Evolutionary conservation across 2,113 vertebrate genomes (phyloP).

Genomic region (Lepus timidus): DNA sequence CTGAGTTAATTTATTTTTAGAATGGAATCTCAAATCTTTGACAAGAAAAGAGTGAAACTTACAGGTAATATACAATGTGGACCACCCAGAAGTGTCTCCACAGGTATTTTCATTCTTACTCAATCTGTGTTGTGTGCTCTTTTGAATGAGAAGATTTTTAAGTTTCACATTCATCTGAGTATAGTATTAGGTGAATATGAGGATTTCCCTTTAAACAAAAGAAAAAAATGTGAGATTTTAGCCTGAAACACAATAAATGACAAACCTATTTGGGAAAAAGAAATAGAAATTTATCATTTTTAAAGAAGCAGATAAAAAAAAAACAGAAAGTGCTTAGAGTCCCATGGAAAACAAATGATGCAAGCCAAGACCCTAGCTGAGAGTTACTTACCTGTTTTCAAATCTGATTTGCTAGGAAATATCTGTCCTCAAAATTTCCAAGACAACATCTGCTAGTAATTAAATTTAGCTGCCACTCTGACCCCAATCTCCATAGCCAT

Average conservation of each 20-base stretch:
- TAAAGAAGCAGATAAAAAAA: not conserved
- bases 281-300: not conserved
- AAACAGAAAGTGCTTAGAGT: not conserved
- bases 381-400: not conserved
- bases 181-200: not conserved
- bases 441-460: not conserved
- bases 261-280: not conserved
- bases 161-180: not conserved
- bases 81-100: not conserved
- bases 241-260: conserved; percentile 13
- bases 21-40: conserved; percentile 28
- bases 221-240: not conserved
- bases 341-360: not conserved
- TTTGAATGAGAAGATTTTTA: not conserved
- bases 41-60: not conserved
- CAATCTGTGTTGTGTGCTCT: not conserved
- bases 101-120: not conserved
- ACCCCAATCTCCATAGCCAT: not conserved
- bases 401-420: not conserved
- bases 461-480: not conserved
- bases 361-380: not conserved
- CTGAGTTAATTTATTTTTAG: not conserved
- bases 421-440: not conserved
- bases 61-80: not conserved
- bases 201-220: not conserved